phyloP scores from a whole-genome alignment of 2,888 invertebrate species.

The Lymantria dispar region DNA sequence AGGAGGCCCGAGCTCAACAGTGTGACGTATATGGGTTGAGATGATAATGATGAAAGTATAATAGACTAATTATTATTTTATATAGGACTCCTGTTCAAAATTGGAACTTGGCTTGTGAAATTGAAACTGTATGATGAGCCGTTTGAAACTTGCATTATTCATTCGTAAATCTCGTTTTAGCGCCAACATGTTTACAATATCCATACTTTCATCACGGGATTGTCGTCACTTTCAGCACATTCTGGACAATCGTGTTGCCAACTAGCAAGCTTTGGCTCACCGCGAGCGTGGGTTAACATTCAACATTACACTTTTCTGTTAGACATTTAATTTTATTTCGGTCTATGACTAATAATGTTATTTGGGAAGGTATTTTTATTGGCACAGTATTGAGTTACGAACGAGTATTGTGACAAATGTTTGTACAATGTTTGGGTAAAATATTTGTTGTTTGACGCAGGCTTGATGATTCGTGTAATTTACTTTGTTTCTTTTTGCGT shows the following conservation, averaged over 20 bases:
- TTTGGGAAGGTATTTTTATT: constrained; percentile 65
- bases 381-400: constrained; percentile 61
- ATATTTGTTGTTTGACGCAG: constrained; percentile 22
- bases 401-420: constrained; percentile 49
- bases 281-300: constrained; percentile 54
- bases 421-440: constrained; percentile 34
- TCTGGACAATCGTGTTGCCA: constrained; percentile 34
- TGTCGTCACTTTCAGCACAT: constrained; percentile 39
- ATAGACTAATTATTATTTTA: no score
- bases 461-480: no score
- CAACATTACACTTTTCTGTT: constrained; percentile 46
- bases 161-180: constrained; percentile 23
- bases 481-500: no score
- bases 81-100: no score
- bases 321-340: constrained; percentile 53
- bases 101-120: no score
- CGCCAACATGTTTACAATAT: constrained; percentile 43
- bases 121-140: no score
- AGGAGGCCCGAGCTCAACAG: no score
- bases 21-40: no score
- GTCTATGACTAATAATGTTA: constrained; percentile 66
- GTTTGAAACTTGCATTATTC: neutral
- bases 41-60: no score
- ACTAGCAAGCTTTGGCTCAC: constrained; percentile 49
- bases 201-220: constrained; percentile 28